Evolutionary conservation across 2,888 invertebrate genomes (phyloP), one percentile per base, ranked within the genome.

Genomic region (Dendrolimus houi): DNA sequence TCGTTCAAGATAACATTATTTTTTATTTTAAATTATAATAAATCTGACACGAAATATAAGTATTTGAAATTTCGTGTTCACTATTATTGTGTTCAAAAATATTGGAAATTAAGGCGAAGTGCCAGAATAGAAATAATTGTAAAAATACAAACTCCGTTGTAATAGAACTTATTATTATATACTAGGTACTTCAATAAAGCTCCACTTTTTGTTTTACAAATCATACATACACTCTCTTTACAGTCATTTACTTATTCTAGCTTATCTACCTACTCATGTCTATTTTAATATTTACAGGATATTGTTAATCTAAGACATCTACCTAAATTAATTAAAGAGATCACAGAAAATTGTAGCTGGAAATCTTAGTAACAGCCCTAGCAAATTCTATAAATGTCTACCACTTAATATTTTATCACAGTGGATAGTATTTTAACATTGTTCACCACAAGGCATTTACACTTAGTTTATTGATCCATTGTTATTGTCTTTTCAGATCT

Each of bases 321-420:
- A 85, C 76, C 84, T 88, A 88, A 78, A 85, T 84, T 83, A 86
- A 87, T 89, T 85, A 84, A 85, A 91, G 91, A 91, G 91, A 91
- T 91, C 91, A 91, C 91, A 91, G 91, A 91, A 90, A 91, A 91
- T 90, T 89, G 91, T 91, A 91, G 91, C 91, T 90, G 90, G 89
- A 90, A 91, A 90, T 88, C 84, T 87, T 87, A 85, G 85, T 88
- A 83, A 83, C 83, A 81, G 79, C 77, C 80, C 86, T 87, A 87
- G 81, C 83, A 79, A 83, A 81, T 74, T 79, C 80, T 83, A 79
- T 70, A 64, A 47, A 77, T 75, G 74, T 86, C 84, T 88, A 88
- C 89, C 89, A 89, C 88, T 84, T 85, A 77, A 77, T 70, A 74
- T 79, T 79, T 85, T 90, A 89, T 90, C 90, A 90, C 90, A 89